A percentile compares a stretch with the other conserved stretches of the same genome.
Conservation (phyloP, 2,888 invertebrate genomes). For the Cryptus armator region DNA sequence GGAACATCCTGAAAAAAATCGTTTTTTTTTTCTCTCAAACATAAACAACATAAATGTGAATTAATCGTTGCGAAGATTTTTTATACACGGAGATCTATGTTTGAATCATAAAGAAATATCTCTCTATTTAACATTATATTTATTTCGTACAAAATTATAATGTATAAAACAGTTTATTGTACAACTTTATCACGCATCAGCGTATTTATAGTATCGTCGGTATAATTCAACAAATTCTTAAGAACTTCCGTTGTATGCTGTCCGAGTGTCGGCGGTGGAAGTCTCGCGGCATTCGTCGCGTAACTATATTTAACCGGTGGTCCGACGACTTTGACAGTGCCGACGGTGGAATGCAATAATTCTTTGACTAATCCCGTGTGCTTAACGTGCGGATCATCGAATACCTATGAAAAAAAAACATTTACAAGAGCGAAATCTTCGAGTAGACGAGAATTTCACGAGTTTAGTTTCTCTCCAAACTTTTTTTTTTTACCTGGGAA, state of each 20-base stretch:
- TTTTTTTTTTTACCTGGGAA: conserved; percentile 86
- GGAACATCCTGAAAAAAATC: conserved; percentile 85
- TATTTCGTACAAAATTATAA: too few relatives aligned
- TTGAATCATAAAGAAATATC: too few relatives aligned
- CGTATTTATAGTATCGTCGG: conserved; percentile 87
- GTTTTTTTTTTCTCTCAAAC: too few relatives aligned
- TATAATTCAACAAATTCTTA: conserved; percentile 88
- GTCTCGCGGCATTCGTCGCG: conserved; percentile 89
- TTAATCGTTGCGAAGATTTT: too few relatives aligned
- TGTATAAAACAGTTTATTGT: conserved; percentile 79
- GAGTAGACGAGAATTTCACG: neutral
- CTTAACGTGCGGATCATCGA: conserved; percentile 94
- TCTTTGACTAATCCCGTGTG: conserved; percentile 91
- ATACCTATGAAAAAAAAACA: conserved; percentile 86
- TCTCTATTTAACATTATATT: too few relatives aligned
- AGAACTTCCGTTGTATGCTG: conserved; percentile 95
- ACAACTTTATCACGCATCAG: conserved; percentile 85
- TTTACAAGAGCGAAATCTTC: conserved; percentile 11
- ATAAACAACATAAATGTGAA: too few relatives aligned
- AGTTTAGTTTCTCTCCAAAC: neutral
- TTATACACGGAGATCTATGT: too few relatives aligned
- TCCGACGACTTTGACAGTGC: conserved; percentile 92
- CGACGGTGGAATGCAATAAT: conserved; percentile 90
- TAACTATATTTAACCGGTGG: conserved; percentile 94
- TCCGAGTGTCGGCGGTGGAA: conserved; percentile 94